Evolutionary conservation across 2,113 vertebrate genomes (phyloP).

Genomic region (Tychaedon coryphoeus): DNA sequence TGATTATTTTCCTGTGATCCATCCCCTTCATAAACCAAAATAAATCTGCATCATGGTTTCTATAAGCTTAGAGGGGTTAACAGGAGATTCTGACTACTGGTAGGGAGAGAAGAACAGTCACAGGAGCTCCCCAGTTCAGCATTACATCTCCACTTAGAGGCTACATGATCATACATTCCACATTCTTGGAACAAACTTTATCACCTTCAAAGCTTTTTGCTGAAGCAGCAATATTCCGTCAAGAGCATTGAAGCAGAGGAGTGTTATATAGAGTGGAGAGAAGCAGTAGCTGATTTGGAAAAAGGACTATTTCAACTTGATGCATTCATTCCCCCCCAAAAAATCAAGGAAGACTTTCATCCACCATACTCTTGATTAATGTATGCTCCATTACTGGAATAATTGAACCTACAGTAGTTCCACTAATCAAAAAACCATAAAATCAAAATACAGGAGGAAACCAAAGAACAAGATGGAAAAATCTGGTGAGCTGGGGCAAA

Average conservation of each 20-base stretch:
- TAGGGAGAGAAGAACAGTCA: not conserved
- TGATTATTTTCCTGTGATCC: not conserved
- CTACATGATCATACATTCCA: not conserved
- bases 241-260: not conserved
- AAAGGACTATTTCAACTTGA: not conserved
- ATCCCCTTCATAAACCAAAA: not conserved
- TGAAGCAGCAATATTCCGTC: conserved; percentile 17
- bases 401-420: not conserved
- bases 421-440: not conserved
- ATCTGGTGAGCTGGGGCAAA: not conserved
- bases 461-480: not conserved
- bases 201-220: conserved; percentile 28
- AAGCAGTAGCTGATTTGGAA: conserved; percentile 15
- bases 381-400: not conserved
- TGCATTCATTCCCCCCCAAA: not conserved
- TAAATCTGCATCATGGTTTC: not conserved
- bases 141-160: not conserved
- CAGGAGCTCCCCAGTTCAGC: not conserved
- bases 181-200: not conserved
- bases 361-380: not conserved
- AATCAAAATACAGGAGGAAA: not conserved
- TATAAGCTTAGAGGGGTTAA: not conserved
- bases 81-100: not conserved
- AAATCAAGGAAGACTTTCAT: not conserved
- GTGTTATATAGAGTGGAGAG: not conserved